phyloP scores from a whole-genome alignment of 1,140 invertebrate species.

The Temnothorax nylanderi region DNA sequence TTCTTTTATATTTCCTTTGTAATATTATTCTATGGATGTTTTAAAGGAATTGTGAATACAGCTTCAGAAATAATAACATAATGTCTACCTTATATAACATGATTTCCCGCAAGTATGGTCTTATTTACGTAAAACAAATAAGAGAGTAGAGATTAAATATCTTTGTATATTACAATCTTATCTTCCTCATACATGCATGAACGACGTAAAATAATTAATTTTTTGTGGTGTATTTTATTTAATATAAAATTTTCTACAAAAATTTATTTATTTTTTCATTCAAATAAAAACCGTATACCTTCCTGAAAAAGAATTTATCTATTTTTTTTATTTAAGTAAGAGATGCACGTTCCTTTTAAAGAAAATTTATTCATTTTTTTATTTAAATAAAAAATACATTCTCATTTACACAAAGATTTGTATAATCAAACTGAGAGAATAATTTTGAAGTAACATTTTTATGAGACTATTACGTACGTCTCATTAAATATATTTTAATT shows the following conservation, averaged over 20 bases:
- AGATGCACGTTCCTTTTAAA: too few relatives aligned
- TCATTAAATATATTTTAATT: conserved; percentile 20
- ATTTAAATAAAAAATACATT: conserved; percentile 1
- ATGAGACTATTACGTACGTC: not conserved
- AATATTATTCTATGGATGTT: not conserved
- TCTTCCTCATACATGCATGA: not conserved
- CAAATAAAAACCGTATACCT: too few relatives aligned
- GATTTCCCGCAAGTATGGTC: not conserved
- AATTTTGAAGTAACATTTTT: conserved; percentile 2
- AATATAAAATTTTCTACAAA: not conserved
- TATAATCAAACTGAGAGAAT: not conserved
- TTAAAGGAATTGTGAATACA: not conserved
- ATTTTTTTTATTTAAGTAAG: too few relatives aligned
- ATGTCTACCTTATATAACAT: not conserved
- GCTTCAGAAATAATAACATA: not conserved
- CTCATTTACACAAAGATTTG: not conserved
- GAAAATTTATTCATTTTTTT: too few relatives aligned
- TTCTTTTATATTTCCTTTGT: not conserved
- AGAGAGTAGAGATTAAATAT: not conserved
- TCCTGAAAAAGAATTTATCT: not conserved
- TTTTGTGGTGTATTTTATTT: not conserved
- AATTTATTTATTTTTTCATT: not conserved
- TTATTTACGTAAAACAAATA: not conserved
- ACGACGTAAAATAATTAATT: not conserved
- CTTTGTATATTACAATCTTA: not conserved